These are phyloP conservation scores for Tetragonisca angustula DNA, from an alignment of 2,888 invertebrate species.

Conservation along the genomic window DNA sequence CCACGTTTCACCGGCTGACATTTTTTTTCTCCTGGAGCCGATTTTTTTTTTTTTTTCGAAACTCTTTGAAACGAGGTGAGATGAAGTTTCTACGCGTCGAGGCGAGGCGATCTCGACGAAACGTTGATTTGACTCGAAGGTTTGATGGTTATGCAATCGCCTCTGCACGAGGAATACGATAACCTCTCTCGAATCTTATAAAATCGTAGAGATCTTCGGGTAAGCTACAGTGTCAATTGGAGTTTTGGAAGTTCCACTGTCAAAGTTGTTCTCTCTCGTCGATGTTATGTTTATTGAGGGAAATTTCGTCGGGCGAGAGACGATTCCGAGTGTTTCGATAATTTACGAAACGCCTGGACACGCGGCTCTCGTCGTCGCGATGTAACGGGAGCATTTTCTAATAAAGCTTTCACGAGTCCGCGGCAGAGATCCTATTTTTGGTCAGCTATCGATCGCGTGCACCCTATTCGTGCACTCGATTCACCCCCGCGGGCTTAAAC, in stretches of 20 bases:
- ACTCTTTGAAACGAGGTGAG: background rate
- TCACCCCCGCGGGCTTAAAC: conserved; percentile 64
- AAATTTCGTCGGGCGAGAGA: no score
- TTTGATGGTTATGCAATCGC: background rate
- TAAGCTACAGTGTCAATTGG: no score
- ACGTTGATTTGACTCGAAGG: background rate
- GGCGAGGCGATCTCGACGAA: background rate
- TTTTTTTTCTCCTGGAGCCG: background rate
- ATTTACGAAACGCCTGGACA: background rate
- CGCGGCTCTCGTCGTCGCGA: background rate
- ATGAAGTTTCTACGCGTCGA: background rate
- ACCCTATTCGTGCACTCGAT: conserved; percentile 66
- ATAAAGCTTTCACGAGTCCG: conserved; percentile 49
- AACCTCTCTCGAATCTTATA: no score
- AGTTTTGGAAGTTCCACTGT: no score
- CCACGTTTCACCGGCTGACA: background rate
- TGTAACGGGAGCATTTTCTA: conserved; percentile 16
- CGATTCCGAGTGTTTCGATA: background rate
- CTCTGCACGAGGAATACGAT: no score
- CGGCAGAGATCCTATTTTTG: conserved; percentile 71
- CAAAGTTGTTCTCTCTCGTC: no score
- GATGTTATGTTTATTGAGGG: no score
- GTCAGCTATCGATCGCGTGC: conserved; percentile 68
- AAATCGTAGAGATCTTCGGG: no score
- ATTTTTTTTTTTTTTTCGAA: background rate